Percentiles rank a stretch among this genome's conserved stretches.
Evolutionary conservation across 2,113 vertebrate genomes (phyloP).

Genomic region (Cavia porcellus): DNA sequence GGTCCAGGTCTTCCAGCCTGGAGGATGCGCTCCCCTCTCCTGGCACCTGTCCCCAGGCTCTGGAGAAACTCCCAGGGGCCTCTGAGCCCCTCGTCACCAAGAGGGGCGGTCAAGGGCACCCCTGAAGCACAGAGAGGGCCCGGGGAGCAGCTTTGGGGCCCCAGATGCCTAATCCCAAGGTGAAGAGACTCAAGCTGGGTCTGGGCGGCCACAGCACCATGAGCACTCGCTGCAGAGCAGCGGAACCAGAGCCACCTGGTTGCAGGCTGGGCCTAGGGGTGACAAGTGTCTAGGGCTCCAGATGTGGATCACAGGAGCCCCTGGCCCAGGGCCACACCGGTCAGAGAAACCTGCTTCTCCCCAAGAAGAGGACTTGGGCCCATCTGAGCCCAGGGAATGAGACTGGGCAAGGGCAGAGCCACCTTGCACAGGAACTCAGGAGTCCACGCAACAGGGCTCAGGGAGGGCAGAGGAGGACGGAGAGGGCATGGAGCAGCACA

Average conservation of each 20-base stretch:
- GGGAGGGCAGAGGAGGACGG: too few relatives aligned
- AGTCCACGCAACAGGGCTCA: accelerated
- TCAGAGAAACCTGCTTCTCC: background rate
- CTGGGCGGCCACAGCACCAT: background rate
- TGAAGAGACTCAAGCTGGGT: background rate
- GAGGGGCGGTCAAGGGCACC: too few relatives aligned
- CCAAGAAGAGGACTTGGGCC: background rate
- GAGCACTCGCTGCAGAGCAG: too few relatives aligned
- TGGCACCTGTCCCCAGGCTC: background rate
- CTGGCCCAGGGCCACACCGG: background rate
- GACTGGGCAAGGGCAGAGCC: background rate
- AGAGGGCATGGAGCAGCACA: background rate
- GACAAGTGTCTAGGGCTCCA: too few relatives aligned
- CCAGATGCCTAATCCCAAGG: background rate
- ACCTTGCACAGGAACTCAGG: accelerated
- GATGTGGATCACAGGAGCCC: background rate
- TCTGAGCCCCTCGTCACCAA: background rate
- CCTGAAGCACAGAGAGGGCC: background rate
- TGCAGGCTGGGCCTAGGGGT: background rate
- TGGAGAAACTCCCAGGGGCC: background rate
- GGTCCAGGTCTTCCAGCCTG: background rate
- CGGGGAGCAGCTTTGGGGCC: too few relatives aligned
- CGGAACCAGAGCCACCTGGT: background rate
- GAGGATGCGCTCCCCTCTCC: too few relatives aligned
- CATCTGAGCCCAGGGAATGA: background rate